These are phyloP conservation scores for Hemitrygon akajei DNA, from an alignment of 2,797 vertebrate genomes.

Conservation along the genomic window DNA sequence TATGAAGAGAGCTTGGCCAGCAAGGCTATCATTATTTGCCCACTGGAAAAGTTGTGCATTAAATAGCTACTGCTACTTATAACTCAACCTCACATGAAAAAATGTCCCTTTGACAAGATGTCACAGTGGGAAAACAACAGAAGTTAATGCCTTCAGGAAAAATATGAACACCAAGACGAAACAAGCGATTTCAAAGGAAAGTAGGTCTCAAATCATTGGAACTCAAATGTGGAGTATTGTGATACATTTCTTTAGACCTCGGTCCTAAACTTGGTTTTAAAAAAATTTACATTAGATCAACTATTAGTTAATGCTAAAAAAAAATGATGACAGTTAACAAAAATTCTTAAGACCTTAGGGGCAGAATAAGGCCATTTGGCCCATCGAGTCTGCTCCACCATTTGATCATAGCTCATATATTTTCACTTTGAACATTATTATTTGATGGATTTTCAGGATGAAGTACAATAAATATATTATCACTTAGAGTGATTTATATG, in stretches of 20 bases:
- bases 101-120: background rate
- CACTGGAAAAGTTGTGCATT: background rate
- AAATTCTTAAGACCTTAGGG: too few relatives aligned
- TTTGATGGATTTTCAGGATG: background rate
- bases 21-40: background rate
- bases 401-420: too few relatives aligned
- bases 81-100: background rate
- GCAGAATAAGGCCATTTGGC: too few relatives aligned
- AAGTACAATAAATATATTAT: background rate
- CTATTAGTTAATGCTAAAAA: background rate
- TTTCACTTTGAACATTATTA: conserved; percentile 8
- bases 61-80: background rate
- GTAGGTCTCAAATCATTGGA: background rate
- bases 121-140: background rate
- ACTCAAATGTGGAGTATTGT: background rate
- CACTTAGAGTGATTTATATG: background rate
- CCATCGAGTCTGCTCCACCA: too few relatives aligned
- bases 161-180: background rate
- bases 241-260: background rate
- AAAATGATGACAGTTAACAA: background rate
- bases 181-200: background rate
- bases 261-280: background rate
- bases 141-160: background rate
- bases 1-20: background rate
- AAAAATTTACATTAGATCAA: background rate